phyloP scores from a whole-genome alignment of 2,888 invertebrate species.

The Andrena flavipes region DNA sequence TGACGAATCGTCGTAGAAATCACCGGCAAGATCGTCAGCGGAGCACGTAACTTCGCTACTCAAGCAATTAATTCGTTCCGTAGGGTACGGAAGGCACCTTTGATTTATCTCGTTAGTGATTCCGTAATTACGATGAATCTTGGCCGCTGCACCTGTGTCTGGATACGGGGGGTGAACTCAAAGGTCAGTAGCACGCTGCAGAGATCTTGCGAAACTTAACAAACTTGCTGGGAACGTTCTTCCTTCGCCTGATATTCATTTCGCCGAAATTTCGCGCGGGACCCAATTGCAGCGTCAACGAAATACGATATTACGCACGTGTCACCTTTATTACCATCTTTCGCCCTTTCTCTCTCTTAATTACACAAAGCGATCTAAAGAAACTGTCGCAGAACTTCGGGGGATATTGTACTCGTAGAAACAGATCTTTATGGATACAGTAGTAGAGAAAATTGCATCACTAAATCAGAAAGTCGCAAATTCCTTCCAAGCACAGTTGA shows the following conservation, averaged over 20 bases:
- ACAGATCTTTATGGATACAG: background rate
- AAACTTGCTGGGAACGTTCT: background rate
- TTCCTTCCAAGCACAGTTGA: background rate
- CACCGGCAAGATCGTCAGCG: conserved; percentile 31
- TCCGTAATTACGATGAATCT: conserved; percentile 61
- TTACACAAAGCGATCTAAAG: too few relatives aligned
- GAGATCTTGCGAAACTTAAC: background rate
- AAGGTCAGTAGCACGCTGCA: conserved; percentile 42
- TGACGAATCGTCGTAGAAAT: conserved; percentile 33
- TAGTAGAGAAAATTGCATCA: background rate
- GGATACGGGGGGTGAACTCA: conserved; percentile 27
- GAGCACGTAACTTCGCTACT: conserved; percentile 19
- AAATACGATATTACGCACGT: too few relatives aligned
- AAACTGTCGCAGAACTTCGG: too few relatives aligned
- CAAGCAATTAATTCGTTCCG: conserved; percentile 53
- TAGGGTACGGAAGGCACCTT: conserved; percentile 38
- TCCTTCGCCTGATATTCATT: background rate
- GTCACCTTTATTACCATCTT: too few relatives aligned
- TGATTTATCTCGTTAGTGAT: conserved; percentile 66
- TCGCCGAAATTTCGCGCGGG: background rate
- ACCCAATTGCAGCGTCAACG: background rate
- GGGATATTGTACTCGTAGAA: background rate
- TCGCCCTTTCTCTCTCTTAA: too few relatives aligned
- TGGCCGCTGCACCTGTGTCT: conserved; percentile 35
- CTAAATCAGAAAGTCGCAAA: background rate